Percentiles rank a stretch among this genome's conserved stretches.
These are phyloP conservation scores for Phalanger gymnotis DNA, from an alignment of 2,797 vertebrate genomes.

Conservation along the genomic window DNA sequence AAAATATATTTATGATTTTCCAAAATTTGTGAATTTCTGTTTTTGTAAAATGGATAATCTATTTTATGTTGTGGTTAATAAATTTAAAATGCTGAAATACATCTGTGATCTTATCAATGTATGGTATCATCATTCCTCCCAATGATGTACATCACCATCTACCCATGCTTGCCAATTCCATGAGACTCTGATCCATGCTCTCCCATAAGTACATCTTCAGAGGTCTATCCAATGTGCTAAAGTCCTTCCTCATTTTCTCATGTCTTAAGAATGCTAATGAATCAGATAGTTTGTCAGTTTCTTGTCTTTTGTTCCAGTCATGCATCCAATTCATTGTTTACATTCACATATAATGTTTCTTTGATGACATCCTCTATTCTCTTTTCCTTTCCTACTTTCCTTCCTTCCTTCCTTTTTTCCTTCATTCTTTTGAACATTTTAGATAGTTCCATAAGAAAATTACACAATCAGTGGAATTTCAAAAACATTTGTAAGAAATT, in stretches of 20 bases:
- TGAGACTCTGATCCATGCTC: neutral
- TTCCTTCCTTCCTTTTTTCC: neutral
- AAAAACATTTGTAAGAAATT: slow-evolving; percentile 56
- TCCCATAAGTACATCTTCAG: neutral
- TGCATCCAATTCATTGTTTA: no score
- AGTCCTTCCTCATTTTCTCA: neutral
- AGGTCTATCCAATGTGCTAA: neutral
- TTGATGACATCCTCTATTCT: neutral
- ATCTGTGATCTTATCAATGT: neutral
- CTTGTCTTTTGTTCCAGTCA: no score
- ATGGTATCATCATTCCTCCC: neutral
- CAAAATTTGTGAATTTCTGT: neutral
- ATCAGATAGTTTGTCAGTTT: neutral
- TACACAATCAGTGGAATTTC: slow-evolving; percentile 42
- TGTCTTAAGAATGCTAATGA: neutral
- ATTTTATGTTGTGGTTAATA: neutral
- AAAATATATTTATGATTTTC: neutral
- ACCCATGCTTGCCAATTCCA: neutral
- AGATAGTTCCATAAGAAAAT: slow-evolving; percentile 41
- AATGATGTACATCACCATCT: neutral
- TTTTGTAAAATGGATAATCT: neutral
- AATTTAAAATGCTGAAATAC: neutral
- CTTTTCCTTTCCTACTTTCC: neutral
- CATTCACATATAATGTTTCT: no score
- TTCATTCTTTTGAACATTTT: slow-evolving; percentile 37